Evolutionary conservation across 2,888 invertebrate genomes (phyloP), one percentile per base, ranked within the genome.

Genomic region (Trisateles emortualis): DNA sequence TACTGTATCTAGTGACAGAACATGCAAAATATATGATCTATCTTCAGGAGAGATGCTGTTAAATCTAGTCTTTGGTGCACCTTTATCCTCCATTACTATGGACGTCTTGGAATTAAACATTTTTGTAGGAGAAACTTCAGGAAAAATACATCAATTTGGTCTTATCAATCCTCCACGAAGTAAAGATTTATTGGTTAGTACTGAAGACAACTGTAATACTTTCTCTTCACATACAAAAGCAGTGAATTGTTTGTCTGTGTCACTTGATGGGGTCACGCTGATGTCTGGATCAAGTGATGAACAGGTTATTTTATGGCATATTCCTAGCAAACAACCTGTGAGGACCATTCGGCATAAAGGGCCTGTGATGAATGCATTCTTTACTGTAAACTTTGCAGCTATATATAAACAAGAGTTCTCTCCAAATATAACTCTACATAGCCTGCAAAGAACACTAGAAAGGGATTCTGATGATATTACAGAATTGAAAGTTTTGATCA

Each of bases 1-100:
- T 45, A 96, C 98, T 0, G 95, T 95, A 2, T 98, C 98, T 0
- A 83, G 95, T 46, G 98, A 99, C 81, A 95, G 96, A 69, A 96
- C 97, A 8, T 96, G 96, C 74, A 96, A 96, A 84, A 93, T 98
- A 14, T 98, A 97, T 86, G 96, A 96, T 62, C 81, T 98, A 9
- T 78, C 93, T 10, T 94, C 94, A 22, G 98, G 97, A 16, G 90
- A 92, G 33, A 82, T 96, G 63, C 83, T 98, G 32, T 81, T 97
- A 0, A 96, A 95, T 53, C 82, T 98, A 32, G 94, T 97, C 0
- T 97, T 97, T 83, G 95, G 96, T 59, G 93, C 94, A 29, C 93
- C 95, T 2, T 86, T 98, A 10, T 95, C 95, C 2, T 92, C 96
- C 2, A 94, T 98, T 2, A 85, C 94, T 14, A 93, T 96, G 75